Evolutionary conservation across 2,113 vertebrate genomes (phyloP).

Genomic region (Balaeniceps rex): DNA sequence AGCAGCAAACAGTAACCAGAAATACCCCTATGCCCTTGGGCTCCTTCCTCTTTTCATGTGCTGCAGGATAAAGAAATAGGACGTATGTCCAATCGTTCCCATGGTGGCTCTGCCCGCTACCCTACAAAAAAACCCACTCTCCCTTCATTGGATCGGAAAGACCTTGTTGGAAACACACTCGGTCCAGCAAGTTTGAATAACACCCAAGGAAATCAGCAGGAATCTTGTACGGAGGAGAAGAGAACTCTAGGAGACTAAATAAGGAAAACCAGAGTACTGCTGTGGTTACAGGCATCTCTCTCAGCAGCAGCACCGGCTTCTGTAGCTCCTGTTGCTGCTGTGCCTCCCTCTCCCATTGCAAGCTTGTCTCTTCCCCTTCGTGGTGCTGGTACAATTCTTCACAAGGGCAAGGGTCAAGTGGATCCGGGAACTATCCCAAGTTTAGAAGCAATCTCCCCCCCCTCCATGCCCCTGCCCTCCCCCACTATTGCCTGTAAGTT

Average conservation of each 20-base stretch:
- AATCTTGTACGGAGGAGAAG: background rate
- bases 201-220: background rate
- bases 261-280: background rate
- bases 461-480: no score
- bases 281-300: background rate
- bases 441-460: background rate
- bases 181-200: background rate
- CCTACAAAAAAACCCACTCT: background rate
- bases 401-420: background rate
- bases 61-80: background rate
- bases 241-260: background rate
- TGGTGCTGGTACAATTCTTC: background rate
- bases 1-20: background rate
- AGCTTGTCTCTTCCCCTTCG: background rate
- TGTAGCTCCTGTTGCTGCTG: background rate
- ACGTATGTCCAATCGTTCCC: background rate
- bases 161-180: background rate
- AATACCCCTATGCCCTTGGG: background rate
- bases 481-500: background rate
- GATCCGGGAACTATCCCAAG: background rate
- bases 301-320: background rate
- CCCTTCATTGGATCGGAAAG: background rate
- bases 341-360: background rate
- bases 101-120: background rate
- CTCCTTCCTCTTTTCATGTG: constrained; percentile 5